These are phyloP conservation scores for Danaus plexippus DNA, from an alignment of 1,140 invertebrate genomes.

Conservation along the genomic window DNA sequence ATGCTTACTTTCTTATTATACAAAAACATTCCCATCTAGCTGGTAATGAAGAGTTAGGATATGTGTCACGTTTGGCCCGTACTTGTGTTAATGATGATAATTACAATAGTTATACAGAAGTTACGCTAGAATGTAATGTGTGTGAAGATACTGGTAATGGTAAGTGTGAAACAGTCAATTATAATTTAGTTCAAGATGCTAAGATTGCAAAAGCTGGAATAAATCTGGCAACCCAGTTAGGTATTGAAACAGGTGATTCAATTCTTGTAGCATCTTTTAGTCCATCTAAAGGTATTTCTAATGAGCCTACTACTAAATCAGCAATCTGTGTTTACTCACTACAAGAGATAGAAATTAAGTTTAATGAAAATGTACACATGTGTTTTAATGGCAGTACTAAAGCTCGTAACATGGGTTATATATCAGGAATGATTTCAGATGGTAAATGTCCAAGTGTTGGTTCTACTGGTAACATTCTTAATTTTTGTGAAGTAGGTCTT, in stretches of 20 bases:
- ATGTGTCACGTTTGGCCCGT: slow-evolving; percentile 89
- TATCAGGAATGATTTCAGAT: slow-evolving; percentile 91
- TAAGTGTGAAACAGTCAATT: slow-evolving; percentile 74
- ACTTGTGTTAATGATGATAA: slow-evolving; percentile 95
- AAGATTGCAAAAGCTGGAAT: slow-evolving; percentile 86
- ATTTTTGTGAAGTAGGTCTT: slow-evolving; percentile 92
- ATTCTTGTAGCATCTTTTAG: slow-evolving; percentile 89
- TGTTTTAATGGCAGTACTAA: slow-evolving; percentile 96
- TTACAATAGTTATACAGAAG: slow-evolving; percentile 96
- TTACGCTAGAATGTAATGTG: slow-evolving; percentile 88
- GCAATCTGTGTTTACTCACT: slow-evolving; percentile 90
- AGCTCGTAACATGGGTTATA: slow-evolving; percentile 93
- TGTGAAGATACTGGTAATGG: slow-evolving; percentile 60
- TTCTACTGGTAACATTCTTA: slow-evolving; percentile 89
- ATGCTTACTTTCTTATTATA: slow-evolving; percentile 95
- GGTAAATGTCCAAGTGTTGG: slow-evolving; percentile 90
- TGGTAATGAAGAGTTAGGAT: slow-evolving; percentile 89
- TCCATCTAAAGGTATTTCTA: slow-evolving; percentile 85
- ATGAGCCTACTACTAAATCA: slow-evolving; percentile 82
- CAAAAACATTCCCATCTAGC: slow-evolving; percentile 93
- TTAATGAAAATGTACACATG: slow-evolving; percentile 97
- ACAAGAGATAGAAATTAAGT: slow-evolving; percentile 90
- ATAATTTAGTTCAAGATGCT: slow-evolving; percentile 93
- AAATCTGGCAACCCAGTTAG: slow-evolving; percentile 84
- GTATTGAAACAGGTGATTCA: slow-evolving; percentile 82